Percentiles rank a stretch among this genome's conserved stretches.
Conservation (phyloP, 2,797 vertebrate species). For the Danionella dracula region DNA sequence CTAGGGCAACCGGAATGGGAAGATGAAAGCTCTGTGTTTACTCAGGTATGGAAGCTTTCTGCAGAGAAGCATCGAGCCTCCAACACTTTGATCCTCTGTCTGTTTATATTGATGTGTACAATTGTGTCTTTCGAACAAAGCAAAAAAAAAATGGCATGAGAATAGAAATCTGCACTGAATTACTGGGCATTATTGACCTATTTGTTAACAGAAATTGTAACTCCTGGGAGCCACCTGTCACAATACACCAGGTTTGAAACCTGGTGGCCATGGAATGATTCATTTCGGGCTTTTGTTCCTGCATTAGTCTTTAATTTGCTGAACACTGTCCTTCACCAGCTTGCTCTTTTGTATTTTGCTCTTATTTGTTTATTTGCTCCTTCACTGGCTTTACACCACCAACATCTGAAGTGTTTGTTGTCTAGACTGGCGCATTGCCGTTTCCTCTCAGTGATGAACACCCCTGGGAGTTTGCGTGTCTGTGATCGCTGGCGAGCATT, state of each 20-base stretch:
- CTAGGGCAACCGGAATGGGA: constrained; percentile 39
- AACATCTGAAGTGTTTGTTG: neutral
- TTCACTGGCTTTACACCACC: neutral
- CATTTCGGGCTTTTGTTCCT: constrained; percentile 13
- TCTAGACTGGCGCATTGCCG: neutral
- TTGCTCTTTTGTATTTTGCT: constrained; percentile 25
- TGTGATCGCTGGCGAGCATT: constrained; percentile 40
- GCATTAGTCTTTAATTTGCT: constrained; percentile 13
- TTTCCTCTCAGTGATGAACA: neutral
- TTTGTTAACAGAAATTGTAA: constrained; percentile 11
- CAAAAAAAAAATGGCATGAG: neutral
- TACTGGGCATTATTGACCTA: constrained; percentile 3
- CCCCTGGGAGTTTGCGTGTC: constrained; percentile 10
- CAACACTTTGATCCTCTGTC: constrained; percentile 45
- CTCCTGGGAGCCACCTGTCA: constrained; percentile 5
- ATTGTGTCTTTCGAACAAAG: constrained; percentile 14
- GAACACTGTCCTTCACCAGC: constrained; percentile 6
- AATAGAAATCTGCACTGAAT: constrained; percentile 11
- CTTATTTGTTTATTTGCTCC: constrained; percentile 3
- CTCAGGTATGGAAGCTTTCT: constrained; percentile 44
- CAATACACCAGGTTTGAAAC: neutral
- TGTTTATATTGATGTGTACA: constrained; percentile 33
- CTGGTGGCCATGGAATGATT: constrained; percentile 14
- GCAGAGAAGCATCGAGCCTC: constrained; percentile 33
- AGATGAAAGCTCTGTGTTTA: constrained; percentile 53